phyloP scores from a whole-genome alignment of 2,113 vertebrate species.

The Fregata magnificens region DNA sequence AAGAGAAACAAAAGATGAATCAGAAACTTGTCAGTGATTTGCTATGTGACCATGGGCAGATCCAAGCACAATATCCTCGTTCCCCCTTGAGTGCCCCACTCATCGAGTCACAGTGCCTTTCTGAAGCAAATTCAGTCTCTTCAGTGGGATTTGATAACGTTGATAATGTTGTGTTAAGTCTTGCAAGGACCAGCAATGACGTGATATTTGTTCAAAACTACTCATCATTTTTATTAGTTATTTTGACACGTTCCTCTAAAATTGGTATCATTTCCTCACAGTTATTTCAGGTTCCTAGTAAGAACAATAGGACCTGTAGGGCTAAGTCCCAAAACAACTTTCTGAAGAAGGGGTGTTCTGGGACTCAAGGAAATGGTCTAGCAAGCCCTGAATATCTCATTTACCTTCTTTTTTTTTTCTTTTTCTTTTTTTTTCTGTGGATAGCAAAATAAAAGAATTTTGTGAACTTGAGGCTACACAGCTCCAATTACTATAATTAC shows the following conservation, averaged over 20 bases:
- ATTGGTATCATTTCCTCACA: neutral
- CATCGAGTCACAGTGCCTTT: fast-evolving
- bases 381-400: neutral
- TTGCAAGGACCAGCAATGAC: neutral
- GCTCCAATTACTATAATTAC: neutral
- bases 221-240: neutral
- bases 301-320: neutral
- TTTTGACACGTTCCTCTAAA: neutral
- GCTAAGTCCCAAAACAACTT: neutral
- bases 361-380: neutral
- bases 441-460: neutral
- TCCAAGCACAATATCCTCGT: neutral
- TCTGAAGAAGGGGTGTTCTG: neutral
- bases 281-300: neutral
- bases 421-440: neutral
- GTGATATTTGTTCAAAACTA: neutral
- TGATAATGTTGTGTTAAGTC: neutral
- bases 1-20: neutral
- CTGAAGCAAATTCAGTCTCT: neutral
- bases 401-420: neutral
- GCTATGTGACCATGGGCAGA: neutral
- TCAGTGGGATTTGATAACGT: neutral
- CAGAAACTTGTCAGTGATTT: neutral
- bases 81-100: neutral
- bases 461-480: neutral